Base-by-base conservation (phyloP, 2,113 vertebrate genomes). In the Porphyrio hochstetteri region DNA sequence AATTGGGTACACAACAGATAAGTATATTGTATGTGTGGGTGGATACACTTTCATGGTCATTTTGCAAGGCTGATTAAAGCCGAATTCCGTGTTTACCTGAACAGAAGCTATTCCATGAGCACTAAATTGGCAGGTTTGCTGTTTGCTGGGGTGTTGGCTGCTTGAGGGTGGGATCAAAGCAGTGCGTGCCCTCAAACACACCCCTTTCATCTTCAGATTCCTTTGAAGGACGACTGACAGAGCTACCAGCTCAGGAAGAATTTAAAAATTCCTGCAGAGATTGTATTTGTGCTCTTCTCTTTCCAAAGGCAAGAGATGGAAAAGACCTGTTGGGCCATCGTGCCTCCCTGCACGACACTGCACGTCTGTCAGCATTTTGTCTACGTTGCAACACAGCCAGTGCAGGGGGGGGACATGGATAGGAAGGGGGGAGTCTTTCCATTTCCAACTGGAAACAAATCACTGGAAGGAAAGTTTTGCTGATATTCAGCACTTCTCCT, bases 161-260 rank as follows among this genome's bases (percentile, higher is more conserved):
- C 69, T 48, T 8, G 35, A 90, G 90, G 95, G 95, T 93, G 72
- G 96, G 86, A 97, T 90, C 94, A 95, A 95, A 93, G 90, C 8
- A 55, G 52, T 88, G 57, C 60, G 36, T 74, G 89, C 68, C 91
- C 91, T 88, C 74, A 93, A 95, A 95, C 77, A 86, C 83, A 81
- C 90, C 69, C 69, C 84, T 95, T 96, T 95, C 93, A 95, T 95
- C 95, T 69, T 38, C 44, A 33, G 27, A 69, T 88, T 78, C 72
- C 82, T 92, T 95, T 95, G 94, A 96, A 88, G 90, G 59, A 79
- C 20, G 68, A 35, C 55, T n/a, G 67, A 57, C 77, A 82, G 70
- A 78, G 70, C 91, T 75, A 55, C 85, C 4, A 4, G 92, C 89
- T 85, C 48, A 3, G 77, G 70, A 56, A 84, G 79, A 64, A 75